Evolutionary conservation across 2,888 invertebrate genomes (phyloP), one percentile per base, ranked within the genome.

Genomic region (Lapara coniferarum): DNA sequence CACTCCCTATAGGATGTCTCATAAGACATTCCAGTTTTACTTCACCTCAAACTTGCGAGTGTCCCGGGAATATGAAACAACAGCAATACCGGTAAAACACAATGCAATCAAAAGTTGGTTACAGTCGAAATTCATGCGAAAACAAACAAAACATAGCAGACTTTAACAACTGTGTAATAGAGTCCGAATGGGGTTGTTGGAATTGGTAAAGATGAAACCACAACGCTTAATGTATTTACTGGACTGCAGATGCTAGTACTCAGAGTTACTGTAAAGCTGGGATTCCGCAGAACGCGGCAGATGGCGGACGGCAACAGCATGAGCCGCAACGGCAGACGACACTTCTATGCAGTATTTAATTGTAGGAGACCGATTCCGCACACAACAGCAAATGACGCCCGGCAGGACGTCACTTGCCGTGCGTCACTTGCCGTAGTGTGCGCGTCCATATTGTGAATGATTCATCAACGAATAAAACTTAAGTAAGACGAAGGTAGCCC

Each of bases 401-500:
- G n/a, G n/a, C n/a, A n/a, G n/a, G n/a, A n/a, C n/a, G n/a, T n/a
- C n/a, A n/a, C n/a, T n/a, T n/a, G n/a, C n/a, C n/a, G n/a, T n/a
- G n/a, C n/a, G n/a, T n/a, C n/a, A n/a, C n/a, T n/a, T n/a, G n/a
- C n/a, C n/a, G n/a, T n/a, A n/a, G n/a, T n/a, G n/a, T n/a, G n/a
- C n/a, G n/a, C n/a, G n/a, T n/a, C n/a, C n/a, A n/a, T n/a, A n/a
- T n/a, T n/a, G n/a, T n/a, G 16, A 63, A 46, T 63, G 19, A 63
- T 63, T 63, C 63, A 63, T 10, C n/a, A 19, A 63, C 16, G 63
- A 49, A 63, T 63, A 63, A 63, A 63, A 63, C 46, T 63, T 63
- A 63, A 46, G 19, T 49, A 16, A 63, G 10, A 49, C 49, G 46
- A 63, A 63, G 49, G 59, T 16, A 16, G 44, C 16, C 19, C 63